phyloP scores from a whole-genome alignment of 1,140 invertebrate genomes.

The Drosophila busckii region DNA sequence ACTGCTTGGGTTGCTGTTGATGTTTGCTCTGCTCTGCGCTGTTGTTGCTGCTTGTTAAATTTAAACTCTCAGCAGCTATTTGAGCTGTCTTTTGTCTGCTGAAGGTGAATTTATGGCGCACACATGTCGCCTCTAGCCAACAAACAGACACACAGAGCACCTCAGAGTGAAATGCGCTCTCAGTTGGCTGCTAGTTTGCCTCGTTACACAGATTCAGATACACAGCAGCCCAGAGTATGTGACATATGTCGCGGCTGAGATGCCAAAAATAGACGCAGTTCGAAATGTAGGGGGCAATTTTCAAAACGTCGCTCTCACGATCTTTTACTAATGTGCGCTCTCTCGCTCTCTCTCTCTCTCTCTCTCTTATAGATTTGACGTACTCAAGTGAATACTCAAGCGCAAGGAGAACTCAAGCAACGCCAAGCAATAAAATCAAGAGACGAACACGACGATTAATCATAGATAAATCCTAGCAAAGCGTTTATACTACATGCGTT shows the following conservation, averaged over 20 bases:
- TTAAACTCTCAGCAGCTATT: conserved; percentile 70
- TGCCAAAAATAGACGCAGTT: conserved; percentile 19
- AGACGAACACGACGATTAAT: not conserved
- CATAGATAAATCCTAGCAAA: conserved; percentile 1
- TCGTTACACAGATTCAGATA: too few species aligned
- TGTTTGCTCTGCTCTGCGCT: conserved; percentile 2
- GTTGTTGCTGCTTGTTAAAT: conserved; percentile 54
- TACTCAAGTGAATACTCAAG: conserved; percentile 1
- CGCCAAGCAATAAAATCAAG: not conserved
- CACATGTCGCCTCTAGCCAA: conserved; percentile 70
- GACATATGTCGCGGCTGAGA: conserved; percentile 54
- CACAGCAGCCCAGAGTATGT: conserved; percentile 35
- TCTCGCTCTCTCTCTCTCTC: conserved; percentile 9
- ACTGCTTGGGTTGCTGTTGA: conserved; percentile 15
- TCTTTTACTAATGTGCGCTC: not conserved
- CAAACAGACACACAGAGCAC: conserved; percentile 23
- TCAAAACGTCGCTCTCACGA: conserved; percentile 7
- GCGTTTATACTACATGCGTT: conserved; percentile 14
- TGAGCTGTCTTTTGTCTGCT: conserved; percentile 41
- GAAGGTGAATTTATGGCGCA: conserved; percentile 76
- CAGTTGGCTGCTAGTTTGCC: too few species aligned
- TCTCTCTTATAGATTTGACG: conserved; percentile 9
- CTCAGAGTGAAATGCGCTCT: too few species aligned
- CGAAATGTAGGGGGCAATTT: conserved; percentile 55
- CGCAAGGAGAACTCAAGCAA: conserved; percentile 8